Evolutionary conservation across 1,140 invertebrate species (phyloP).

Genomic region (Aleiodes sp.): DNA sequence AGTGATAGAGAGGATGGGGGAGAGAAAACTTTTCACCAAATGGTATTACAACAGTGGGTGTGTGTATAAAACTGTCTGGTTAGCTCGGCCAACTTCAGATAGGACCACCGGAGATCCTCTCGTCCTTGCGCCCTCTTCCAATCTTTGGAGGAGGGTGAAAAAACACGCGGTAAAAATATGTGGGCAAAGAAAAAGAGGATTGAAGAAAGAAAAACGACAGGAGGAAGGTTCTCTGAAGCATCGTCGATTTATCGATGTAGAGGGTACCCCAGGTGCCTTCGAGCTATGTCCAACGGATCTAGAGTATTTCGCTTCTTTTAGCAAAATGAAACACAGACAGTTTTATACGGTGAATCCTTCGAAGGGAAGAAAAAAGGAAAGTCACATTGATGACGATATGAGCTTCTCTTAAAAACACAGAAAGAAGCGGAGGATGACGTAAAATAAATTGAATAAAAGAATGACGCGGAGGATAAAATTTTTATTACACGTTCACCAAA

Average conservation of each 20-base stretch:
- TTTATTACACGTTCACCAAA: conserved; percentile 34
- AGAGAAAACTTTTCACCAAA: not conserved
- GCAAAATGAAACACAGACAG: conserved; percentile 38
- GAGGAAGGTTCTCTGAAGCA: conserved; percentile 28
- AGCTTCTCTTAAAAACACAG: not conserved
- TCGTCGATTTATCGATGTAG: conserved; percentile 37
- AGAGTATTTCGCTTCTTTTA: conserved; percentile 38
- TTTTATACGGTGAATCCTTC: conserved; percentile 18
- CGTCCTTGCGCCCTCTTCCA: not conserved
- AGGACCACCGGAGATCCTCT: not conserved
- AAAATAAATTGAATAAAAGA: not conserved
- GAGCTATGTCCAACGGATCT: conserved; percentile 6
- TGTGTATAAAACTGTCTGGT: not conserved
- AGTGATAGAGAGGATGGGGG: not conserved
- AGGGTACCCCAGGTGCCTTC: conserved; percentile 42
- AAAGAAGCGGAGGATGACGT: not conserved
- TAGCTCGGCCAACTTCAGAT: not conserved
- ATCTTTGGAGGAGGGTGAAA: conserved; percentile 22
- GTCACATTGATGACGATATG: conserved; percentile 19
- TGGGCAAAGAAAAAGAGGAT: conserved; percentile 7
- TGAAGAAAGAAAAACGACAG: conserved; percentile 10
- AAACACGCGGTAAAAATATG: conserved; percentile 16
- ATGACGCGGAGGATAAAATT: conserved; percentile 4
- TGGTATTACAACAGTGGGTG: not conserved
- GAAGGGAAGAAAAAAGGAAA: not conserved